Percentiles rank a stretch among this genome's conserved stretches.
Evolutionary conservation across 1,140 invertebrate species (phyloP).

Genomic region (Drosophila arawakana): DNA sequence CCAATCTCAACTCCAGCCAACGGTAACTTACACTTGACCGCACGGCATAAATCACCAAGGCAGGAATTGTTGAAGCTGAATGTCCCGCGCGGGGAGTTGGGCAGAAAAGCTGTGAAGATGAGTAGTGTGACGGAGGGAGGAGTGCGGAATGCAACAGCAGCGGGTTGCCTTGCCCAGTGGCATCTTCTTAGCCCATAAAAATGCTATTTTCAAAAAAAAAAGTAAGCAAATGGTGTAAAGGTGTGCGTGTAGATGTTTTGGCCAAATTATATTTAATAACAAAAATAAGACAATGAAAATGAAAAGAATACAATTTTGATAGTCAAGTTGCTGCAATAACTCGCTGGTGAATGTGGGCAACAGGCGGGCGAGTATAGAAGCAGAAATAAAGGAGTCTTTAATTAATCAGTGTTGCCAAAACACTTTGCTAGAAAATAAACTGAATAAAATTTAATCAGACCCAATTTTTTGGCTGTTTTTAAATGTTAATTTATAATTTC

Average conservation of each 20-base stretch:
- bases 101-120: not conserved
- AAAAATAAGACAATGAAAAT: constrained; percentile 70
- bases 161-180: constrained; percentile 20
- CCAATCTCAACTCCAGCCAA: constrained; percentile 2
- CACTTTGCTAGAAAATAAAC: too few relatives aligned
- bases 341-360: not conserved
- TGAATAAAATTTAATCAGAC: too few relatives aligned
- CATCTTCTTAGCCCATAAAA: constrained; percentile 66
- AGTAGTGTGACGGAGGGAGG: too few relatives aligned
- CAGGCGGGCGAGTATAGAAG: not conserved
- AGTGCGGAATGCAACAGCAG: not conserved
- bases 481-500: too few relatives aligned
- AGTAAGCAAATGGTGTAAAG: constrained; percentile 37
- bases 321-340: constrained; percentile 1
- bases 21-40: constrained; percentile 80
- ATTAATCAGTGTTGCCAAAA: too few relatives aligned
- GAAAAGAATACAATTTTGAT: constrained; percentile 43
- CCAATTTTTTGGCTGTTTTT: too few relatives aligned
- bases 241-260: constrained; percentile 40
- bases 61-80: constrained; percentile 21
- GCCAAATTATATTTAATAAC: constrained; percentile 76
- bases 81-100: not conserved
- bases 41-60: constrained; percentile 70
- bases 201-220: constrained; percentile 47
- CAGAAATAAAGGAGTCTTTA: too few relatives aligned